Conservation (phyloP, 2,888 invertebrate species). For the Agrilus cyanescens region DNA sequence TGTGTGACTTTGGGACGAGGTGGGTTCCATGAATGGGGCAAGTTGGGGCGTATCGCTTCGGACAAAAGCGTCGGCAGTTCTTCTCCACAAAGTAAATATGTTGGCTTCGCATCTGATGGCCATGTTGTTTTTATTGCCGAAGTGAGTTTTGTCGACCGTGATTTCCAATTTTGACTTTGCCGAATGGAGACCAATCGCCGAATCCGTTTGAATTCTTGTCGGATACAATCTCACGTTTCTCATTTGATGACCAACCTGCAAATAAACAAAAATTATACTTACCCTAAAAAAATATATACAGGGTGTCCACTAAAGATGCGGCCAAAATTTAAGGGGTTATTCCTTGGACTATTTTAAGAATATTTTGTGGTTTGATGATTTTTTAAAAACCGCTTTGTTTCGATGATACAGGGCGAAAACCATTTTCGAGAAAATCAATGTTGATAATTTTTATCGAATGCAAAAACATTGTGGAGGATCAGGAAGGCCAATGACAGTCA, state of each 20-base stretch:
- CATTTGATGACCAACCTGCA: slow-evolving; percentile 22
- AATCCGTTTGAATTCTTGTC: slow-evolving; percentile 19
- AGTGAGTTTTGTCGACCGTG: slow-evolving; percentile 24
- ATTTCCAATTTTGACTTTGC: slow-evolving; percentile 28
- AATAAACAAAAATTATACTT: slow-evolving; percentile 1
- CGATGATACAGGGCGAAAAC: too few species aligned
- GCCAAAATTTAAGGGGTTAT: too few species aligned
- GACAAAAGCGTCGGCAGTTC: slow-evolving; percentile 23
- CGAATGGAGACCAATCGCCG: slow-evolving; percentile 21
- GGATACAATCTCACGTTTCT: slow-evolving; percentile 22
- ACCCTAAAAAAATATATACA: too few species aligned
- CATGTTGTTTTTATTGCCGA: slow-evolving; percentile 24
- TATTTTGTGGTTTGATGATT: too few species aligned
- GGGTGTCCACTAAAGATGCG: too few species aligned
- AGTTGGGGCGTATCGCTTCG: slow-evolving; percentile 28
- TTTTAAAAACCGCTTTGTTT: too few species aligned
- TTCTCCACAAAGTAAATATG: slow-evolving; percentile 27
- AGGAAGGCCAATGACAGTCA: too few species aligned
- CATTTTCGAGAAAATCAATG: too few species aligned
- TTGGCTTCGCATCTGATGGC: slow-evolving; percentile 24
- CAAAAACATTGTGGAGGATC: too few species aligned
- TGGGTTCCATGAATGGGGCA: slow-evolving; percentile 31
- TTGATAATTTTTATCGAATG: too few species aligned
- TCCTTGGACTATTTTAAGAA: too few species aligned
- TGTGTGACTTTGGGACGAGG: slow-evolving; percentile 32